phyloP scores from a whole-genome alignment of 2,888 invertebrate genomes.

The Pseudeuparius sepicola region DNA sequence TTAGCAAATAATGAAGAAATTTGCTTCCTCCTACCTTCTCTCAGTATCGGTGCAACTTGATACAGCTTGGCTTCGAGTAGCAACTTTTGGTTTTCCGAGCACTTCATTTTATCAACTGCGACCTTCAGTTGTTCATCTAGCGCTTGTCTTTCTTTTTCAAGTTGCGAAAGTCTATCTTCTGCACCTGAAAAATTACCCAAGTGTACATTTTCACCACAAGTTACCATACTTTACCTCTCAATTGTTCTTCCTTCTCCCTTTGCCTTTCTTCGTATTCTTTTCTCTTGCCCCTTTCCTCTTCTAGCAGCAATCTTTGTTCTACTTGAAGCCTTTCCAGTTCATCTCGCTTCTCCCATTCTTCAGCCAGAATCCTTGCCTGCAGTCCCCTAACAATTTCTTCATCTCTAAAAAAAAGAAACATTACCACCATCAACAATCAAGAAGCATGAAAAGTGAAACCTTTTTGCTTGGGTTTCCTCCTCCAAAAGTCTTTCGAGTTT shows the following conservation, averaged over 20 bases:
- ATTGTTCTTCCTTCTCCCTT: conserved; percentile 58
- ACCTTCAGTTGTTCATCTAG: conserved; percentile 60
- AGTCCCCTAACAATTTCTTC: conserved; percentile 69
- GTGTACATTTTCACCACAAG: neutral
- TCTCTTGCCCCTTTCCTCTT: conserved; percentile 64
- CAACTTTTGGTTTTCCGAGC: conserved; percentile 54
- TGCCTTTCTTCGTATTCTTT: conserved; percentile 64
- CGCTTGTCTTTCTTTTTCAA: conserved; percentile 60
- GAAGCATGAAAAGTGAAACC: conserved; percentile 26
- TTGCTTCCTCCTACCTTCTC: conserved; percentile 35
- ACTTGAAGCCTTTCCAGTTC: conserved; percentile 70
- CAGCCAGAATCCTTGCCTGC: conserved; percentile 63
- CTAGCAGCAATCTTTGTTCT: conserved; percentile 62
- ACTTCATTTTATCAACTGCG: conserved; percentile 57
- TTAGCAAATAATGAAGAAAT: neutral
- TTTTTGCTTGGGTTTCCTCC: conserved; percentile 75
- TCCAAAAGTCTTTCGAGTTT: conserved; percentile 62
- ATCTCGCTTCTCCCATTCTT: conserved; percentile 77
- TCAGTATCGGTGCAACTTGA: conserved; percentile 43
- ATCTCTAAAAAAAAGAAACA: conserved; percentile 38
- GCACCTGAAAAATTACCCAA: conserved; percentile 47
- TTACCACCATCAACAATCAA: neutral
- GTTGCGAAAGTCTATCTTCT: conserved; percentile 54
- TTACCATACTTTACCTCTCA: conserved; percentile 46
- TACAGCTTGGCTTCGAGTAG: conserved; percentile 47